Evolutionary conservation across 2,113 vertebrate genomes (phyloP).

Genomic region (Herpetotheres cachinnans): DNA sequence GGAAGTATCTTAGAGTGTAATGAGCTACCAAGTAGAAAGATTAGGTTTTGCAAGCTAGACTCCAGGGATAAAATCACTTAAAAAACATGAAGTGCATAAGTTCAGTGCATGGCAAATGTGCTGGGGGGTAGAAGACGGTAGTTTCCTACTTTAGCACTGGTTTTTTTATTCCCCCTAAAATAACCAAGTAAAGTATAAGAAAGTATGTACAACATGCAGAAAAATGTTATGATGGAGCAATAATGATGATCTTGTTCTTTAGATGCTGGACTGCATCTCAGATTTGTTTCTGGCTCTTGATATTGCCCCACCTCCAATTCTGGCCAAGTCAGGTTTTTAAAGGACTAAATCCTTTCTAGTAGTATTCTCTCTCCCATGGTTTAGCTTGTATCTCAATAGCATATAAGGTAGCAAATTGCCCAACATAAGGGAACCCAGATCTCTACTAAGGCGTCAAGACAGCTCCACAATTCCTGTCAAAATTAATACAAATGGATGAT

Average conservation of each 20-base stretch:
- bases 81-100: background rate
- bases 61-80: background rate
- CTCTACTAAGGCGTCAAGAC: background rate
- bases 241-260: background rate
- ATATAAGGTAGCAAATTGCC: background rate
- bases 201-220: background rate
- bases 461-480: background rate
- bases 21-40: background rate
- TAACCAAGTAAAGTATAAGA: background rate
- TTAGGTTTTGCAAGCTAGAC: background rate
- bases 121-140: background rate
- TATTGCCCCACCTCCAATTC: background rate
- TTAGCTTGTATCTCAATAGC: background rate
- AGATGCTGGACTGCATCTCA: background rate
- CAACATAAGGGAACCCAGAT: background rate
- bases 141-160: background rate
- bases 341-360: background rate
- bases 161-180: background rate
- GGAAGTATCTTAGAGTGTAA: background rate
- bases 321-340: background rate
- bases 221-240: background rate
- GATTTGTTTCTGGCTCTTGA: background rate
- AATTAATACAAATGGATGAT: background rate
- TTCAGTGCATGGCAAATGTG: background rate
- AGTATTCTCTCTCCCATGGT: background rate